Evolutionary conservation across 2,888 invertebrate genomes (phyloP), one percentile per base, ranked within the genome.

Genomic region (Andrena bicolor): DNA sequence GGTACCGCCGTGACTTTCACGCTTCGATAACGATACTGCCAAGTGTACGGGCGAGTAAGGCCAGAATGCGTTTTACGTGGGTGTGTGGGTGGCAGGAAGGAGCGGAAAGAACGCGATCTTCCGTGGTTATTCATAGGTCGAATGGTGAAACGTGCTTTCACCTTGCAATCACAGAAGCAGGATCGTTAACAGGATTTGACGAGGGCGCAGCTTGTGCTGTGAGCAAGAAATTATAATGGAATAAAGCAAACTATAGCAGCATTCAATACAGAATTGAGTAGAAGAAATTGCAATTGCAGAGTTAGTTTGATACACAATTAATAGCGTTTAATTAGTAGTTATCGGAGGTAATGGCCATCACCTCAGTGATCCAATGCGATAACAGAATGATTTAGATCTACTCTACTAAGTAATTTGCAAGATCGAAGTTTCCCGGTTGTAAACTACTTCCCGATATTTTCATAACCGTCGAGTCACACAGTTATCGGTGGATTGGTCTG

Each of bases 91-190:
- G 64, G 64, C 32, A 61, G 10, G 56, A 66, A 53, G 20, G 28
- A 56, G 35, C 72, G 65, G 87, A 85, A 83, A 80, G 77, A 70
- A 30, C 58, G 51, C 61, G 75, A 82, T 88, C 82, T 87, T 88
- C 76, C 85, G 79, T 8, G 32, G 26, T 35, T 51, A 72, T 69
- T 75, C 80, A 85, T 88, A 86, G 85, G 88, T 88, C 84, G 84
- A 78, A 79, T 66, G 72, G 80, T 84, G 80, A 86, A 86, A 83
- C 61, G 69, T 89, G 78, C 89, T 89, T 89, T 90, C 89, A 89
- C 89, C 82, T 60, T 64, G 26, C 26, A 10, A 23, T 20, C 56
- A 56, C n/a, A 26, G 20, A 13, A 56, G 16, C 6, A 2, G 26
- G 56, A 30, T 23, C 26, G 49, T 30, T 70, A 60, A 58, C 20